Base-by-base conservation (phyloP, 2,797 vertebrate species). In the Percopsis omiscomaycus region DNA sequence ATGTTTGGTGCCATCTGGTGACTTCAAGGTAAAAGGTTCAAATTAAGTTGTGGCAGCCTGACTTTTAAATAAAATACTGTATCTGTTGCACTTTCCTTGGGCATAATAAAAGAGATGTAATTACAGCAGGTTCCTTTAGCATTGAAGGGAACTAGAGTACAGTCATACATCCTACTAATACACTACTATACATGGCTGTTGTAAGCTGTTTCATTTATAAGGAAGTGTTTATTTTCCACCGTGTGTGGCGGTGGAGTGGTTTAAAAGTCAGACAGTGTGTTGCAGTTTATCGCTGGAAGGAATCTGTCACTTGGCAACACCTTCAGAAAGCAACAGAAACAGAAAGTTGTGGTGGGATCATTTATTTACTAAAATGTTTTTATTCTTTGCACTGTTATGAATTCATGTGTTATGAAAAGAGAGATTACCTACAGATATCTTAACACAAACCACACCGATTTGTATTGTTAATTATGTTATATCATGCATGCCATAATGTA, bases 1-100 rank as follows among this genome's bases (percentile, higher is more conserved):
- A 83, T 83, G 82, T 86, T 83, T 89, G 84, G 84, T 85, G 86
- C 89, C 89, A 89, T 87, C 88, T 90, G 87, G 77, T 86, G 84
- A 85, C 78, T 88, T 84, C 61, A 79, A 83, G 74, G 62, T 76
- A 64, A 85, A 82, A 73, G 72, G 83, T 78, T 77, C 71, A 69
- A 79, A 73, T 79, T 37, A 32, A 6, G 16, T 37, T 37, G 32
- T 37, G 32, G 32, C 32, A 5, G 32, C 32, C 32, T 37, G 32
- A 37, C 32, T 6, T 37, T 37, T 37, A 37, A 4, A 5, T 4
- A 5, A 37, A 37, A 37, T 37, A 37, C 32, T 37, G 1, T 37
- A 37, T 37, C 32, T 37, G 32, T 6, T 37, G 32, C 32, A 37
- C 32, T 5, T 37, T 37, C 32, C 0, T 37, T 37, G 32, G 6